These are phyloP conservation scores for Tenualosa ilisha DNA, from an alignment of 2,797 vertebrate species.

Conservation along the genomic window DNA sequence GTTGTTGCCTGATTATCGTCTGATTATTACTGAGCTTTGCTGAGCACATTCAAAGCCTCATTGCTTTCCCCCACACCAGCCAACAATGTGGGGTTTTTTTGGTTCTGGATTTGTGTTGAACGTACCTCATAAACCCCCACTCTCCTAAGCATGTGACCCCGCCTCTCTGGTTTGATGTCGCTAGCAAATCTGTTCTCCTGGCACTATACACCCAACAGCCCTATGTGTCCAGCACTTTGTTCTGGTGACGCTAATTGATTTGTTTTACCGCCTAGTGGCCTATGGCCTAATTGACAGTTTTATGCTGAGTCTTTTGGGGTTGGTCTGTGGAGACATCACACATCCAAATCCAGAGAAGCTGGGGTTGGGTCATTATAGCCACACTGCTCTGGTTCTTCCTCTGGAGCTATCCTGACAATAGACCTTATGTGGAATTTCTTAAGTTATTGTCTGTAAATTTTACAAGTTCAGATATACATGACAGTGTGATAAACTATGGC, in stretches of 20 bases:
- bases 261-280: too few species aligned
- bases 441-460: too few species aligned
- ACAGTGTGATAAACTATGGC: too few species aligned
- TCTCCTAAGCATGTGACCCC: not conserved
- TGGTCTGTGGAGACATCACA: not conserved
- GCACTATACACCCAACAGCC: too few species aligned
- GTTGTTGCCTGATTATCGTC: not conserved
- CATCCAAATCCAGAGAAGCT: not conserved
- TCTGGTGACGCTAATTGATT: not conserved
- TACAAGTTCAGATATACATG: too few species aligned
- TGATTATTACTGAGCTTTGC: too few species aligned
- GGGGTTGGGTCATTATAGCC: not conserved
- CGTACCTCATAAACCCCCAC: not conserved
- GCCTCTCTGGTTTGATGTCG: not conserved
- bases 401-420: too few species aligned
- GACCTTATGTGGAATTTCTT: too few species aligned
- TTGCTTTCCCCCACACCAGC: too few species aligned
- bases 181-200: not conserved
- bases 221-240: not conserved
- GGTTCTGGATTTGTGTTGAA: not conserved
- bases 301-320: not conserved
- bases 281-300: not conserved
- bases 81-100: not conserved
- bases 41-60: too few species aligned
- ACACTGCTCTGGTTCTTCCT: not conserved